These are phyloP conservation scores for Pachyrhynchus sulphureomaculatus DNA, from an alignment of 1,140 invertebrate genomes.

Conservation along the genomic window DNA sequence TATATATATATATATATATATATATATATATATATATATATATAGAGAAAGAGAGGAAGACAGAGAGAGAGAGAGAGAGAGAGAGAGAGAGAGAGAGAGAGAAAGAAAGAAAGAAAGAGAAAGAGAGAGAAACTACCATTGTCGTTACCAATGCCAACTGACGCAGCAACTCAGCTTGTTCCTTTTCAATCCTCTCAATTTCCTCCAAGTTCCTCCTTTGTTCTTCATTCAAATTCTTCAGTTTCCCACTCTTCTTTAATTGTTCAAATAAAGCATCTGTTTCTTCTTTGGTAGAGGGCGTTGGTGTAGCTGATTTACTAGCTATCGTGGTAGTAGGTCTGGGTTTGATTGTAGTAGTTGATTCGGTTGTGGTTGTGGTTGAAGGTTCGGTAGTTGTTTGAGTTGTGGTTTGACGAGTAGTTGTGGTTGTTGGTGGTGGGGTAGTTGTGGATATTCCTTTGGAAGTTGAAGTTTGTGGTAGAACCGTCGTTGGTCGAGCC, in stretches of 20 bases:
- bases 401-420: slow-evolving; percentile 13
- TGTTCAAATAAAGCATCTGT: slow-evolving; percentile 22
- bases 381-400: slow-evolving; percentile 4
- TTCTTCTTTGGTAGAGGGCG: slow-evolving; percentile 11
- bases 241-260: slow-evolving; percentile 25
- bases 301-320: neutral
- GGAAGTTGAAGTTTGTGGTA: slow-evolving; percentile 26
- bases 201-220: slow-evolving; percentile 46
- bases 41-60: too few relatives aligned
- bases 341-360: slow-evolving; percentile 25
- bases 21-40: too few relatives aligned
- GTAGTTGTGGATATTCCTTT: slow-evolving; percentile 20
- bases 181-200: slow-evolving; percentile 44
- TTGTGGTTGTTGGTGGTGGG: slow-evolving; percentile 19
- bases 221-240: slow-evolving; percentile 44
- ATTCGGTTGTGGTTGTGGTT: slow-evolving; percentile 3
- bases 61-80: too few relatives aligned
- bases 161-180: slow-evolving; percentile 47
- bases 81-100: too few relatives aligned
- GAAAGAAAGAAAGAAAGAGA: too few relatives aligned
- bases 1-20: too few relatives aligned
- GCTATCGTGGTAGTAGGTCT: slow-evolving; percentile 14
- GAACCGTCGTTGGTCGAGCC: slow-evolving; percentile 27
- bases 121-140: too few relatives aligned
- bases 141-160: slow-evolving; percentile 47